Conservation (phyloP, 2,888 invertebrate species). For the Nebria salina region DNA sequence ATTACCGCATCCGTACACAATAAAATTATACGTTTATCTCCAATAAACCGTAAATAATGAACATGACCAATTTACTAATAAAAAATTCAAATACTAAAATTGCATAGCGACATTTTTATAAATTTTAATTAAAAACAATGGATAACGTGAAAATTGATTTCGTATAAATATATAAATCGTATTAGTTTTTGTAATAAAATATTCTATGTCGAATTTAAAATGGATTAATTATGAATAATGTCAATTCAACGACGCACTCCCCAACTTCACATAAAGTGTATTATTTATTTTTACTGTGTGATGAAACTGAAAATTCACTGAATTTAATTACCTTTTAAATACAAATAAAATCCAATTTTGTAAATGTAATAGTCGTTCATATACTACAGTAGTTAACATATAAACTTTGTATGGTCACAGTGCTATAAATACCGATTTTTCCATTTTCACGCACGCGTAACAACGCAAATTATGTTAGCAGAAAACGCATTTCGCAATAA, state of each 20-base stretch:
- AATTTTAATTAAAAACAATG: neutral
- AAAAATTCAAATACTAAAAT: neutral
- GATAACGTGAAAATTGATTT: neutral
- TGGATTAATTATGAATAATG: neutral
- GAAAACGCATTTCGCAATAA: too few relatives aligned
- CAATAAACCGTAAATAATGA: neutral
- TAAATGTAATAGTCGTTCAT: neutral
- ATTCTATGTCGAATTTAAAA: neutral
- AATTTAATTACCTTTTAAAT: neutral
- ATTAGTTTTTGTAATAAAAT: neutral
- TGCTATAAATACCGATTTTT: too few relatives aligned
- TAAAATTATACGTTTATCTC: too few relatives aligned
- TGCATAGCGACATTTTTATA: neutral
- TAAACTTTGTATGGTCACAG: too few relatives aligned
- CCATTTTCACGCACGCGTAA: too few relatives aligned
- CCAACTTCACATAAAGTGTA: neutral
- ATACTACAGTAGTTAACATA: neutral
- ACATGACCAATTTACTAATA: neutral
- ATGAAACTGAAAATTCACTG: neutral
- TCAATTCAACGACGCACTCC: neutral
- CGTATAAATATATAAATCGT: neutral
- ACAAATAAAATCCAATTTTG: neutral
- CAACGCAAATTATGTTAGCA: too few relatives aligned
- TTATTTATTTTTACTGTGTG: neutral
- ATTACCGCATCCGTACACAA: too few relatives aligned